Evolutionary conservation across 2,888 invertebrate species (phyloP).

Genomic region (Teleogryllus oceanicus): DNA sequence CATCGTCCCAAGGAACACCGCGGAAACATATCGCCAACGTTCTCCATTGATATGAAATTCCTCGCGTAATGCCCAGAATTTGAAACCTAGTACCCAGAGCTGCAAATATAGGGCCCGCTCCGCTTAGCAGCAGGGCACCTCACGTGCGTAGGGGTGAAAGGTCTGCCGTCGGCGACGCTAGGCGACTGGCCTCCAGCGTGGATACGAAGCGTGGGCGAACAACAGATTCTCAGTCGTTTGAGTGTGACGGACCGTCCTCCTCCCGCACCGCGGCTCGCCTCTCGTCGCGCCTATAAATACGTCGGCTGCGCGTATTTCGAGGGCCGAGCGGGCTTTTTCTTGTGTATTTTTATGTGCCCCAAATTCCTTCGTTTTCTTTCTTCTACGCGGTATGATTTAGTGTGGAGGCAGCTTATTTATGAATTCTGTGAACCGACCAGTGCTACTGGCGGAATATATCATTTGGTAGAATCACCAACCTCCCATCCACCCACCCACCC

Average conservation of each 20-base stretch:
- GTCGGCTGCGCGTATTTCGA: not conserved
- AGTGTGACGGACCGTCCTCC: not conserved
- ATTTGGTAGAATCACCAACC: not conserved
- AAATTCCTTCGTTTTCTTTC: constrained; percentile 5
- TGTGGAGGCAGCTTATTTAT: not conserved
- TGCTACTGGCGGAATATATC: not conserved
- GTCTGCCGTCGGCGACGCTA: no score
- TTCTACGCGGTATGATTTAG: constrained; percentile 18
- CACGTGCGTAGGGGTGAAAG: no score
- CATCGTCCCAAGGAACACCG: no score
- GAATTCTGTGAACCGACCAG: not conserved
- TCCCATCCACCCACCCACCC: not conserved
- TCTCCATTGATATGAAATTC: no score
- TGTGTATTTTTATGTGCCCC: constrained; percentile 18
- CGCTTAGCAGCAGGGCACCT: no score
- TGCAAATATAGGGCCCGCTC: no score
- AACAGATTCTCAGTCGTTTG: not conserved
- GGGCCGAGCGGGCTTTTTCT: not conserved
- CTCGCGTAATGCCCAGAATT: no score
- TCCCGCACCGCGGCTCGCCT: not conserved
- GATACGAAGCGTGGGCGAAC: not conserved
- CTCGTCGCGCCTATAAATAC: not conserved
- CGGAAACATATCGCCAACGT: no score
- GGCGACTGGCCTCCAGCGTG: not conserved
- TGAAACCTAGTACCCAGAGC: no score